Percentiles rank a stretch among this genome's conserved stretches.
Evolutionary conservation across 2,888 invertebrate genomes (phyloP).

Genomic region (Tenthredo distinguenda): DNA sequence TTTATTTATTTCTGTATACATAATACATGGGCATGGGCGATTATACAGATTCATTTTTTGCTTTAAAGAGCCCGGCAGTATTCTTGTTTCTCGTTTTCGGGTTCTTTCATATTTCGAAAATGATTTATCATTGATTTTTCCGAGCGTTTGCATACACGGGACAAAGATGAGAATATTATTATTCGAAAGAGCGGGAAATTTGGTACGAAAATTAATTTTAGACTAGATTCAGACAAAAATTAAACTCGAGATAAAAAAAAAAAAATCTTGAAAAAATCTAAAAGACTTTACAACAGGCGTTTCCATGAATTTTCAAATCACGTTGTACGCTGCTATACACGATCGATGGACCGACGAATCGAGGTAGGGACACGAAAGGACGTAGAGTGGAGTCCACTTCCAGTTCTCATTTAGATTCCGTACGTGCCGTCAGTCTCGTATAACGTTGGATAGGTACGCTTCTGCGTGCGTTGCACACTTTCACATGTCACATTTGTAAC

Average conservation of each 20-base stretch:
- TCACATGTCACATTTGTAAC: not conserved
- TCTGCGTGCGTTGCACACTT: conserved; percentile 7
- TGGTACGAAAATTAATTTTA: too few relatives aligned
- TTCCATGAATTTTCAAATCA: conserved; percentile 16
- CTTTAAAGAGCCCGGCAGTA: too few relatives aligned
- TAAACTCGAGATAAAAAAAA: not conserved
- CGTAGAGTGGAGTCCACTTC: conserved; percentile 5
- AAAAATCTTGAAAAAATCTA: not conserved
- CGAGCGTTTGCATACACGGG: too few relatives aligned
- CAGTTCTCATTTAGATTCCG: conserved; percentile 45
- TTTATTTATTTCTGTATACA: not conserved
- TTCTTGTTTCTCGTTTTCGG: too few relatives aligned
- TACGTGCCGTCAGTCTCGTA: conserved; percentile 31
- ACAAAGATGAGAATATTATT: too few relatives aligned
- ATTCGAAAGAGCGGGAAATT: too few relatives aligned
- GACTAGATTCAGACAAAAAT: not conserved
- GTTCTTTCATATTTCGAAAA: too few relatives aligned
- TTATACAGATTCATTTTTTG: not conserved
- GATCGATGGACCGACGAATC: conserved; percentile 19
- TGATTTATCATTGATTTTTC: too few relatives aligned
- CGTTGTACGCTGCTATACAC: not conserved
- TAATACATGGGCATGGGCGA: not conserved
- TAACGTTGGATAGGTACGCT: not conserved
- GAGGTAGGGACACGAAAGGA: not conserved
- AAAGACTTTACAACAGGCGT: too few relatives aligned